Percentiles rank a stretch among this genome's conserved stretches.
Evolutionary conservation across 1,140 invertebrate species (phyloP).

Genomic region (Galleria mellonella): DNA sequence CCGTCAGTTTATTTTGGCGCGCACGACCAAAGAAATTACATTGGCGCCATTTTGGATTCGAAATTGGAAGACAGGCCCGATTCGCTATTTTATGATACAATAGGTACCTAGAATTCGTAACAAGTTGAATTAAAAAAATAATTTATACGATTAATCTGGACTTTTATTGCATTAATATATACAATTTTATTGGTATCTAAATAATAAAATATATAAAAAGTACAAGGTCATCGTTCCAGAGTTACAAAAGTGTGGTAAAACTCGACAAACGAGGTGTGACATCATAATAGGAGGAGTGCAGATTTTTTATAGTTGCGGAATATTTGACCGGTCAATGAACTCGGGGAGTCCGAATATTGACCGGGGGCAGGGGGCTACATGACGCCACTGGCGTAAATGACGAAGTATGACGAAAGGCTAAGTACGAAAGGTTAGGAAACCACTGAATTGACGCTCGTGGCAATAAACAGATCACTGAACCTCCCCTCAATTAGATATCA

Average conservation of each 20-base stretch:
- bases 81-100: constrained; percentile 8
- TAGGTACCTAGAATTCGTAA: no score
- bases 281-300: constrained; percentile 37
- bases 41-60: constrained; percentile 45
- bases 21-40: constrained; percentile 15
- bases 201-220: constrained; percentile 4
- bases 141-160: background rate
- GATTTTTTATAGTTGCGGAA: constrained; percentile 45
- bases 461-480: no score
- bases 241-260: constrained; percentile 25
- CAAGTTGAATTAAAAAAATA: no score
- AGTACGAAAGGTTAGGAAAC: background rate
- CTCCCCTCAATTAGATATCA: no score
- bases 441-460: background rate
- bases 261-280: constrained; percentile 24
- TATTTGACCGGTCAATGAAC: constrained; percentile 50
- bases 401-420: constrained; percentile 19
- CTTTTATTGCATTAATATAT: background rate
- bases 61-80: constrained; percentile 8
- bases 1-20: constrained; percentile 62
- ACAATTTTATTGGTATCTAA: background rate
- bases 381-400: constrained; percentile 18
- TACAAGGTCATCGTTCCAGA: constrained; percentile 16
- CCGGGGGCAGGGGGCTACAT: constrained; percentile 33
- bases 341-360: constrained; percentile 29